Evolutionary conservation across 2,113 vertebrate species (phyloP), one percentile per base, ranked within the genome.

Genomic region (Malurus cyaneus): DNA sequence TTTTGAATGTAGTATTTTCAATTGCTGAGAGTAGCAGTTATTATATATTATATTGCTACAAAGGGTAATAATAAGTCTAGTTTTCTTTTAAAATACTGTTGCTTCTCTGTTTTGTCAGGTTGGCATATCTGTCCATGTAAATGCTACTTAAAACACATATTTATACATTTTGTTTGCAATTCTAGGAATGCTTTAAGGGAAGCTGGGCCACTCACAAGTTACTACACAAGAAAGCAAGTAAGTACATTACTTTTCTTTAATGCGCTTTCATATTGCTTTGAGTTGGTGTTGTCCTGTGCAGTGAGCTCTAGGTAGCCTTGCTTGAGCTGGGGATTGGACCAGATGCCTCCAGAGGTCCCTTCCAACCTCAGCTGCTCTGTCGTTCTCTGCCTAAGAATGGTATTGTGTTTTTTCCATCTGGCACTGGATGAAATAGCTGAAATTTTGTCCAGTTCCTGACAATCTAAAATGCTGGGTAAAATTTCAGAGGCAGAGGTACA

Each of bases 181-280:
- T 98, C 50, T 95, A 99, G 99, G 99, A 99, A 96, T 99, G 99
- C 97, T 99, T 99, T 98, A 99, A 99, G 97, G 99, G 99, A 97
- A 99, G 99, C 97, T 99, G 99, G 99, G 98, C 97, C 14, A 99
- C 99, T 95, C 99, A 99, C 97, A 99, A 99, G 96, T 94, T 99
- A 95, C 95, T 99, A 71, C 99, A 99, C 97, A 99, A 99, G 98
- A 99, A 99, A 99, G 99, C 99, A 98, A 99, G 99, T 99, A 98
- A 95, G 99, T 97, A 89, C 28, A 53, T 34, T 49, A 28, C 14
- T 83, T 46, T 69, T 79, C 39, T 36, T 11, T 1, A 74, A 49
- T 72, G 4, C 6, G 24, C 89, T 72, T 90, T 62, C 67, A 47
- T 90, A 26, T 12, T 49, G 7, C 66, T 85, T 93, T 82, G 34